phyloP scores from a whole-genome alignment of 2,113 vertebrate genomes.

The Scytalopus superciliaris region DNA sequence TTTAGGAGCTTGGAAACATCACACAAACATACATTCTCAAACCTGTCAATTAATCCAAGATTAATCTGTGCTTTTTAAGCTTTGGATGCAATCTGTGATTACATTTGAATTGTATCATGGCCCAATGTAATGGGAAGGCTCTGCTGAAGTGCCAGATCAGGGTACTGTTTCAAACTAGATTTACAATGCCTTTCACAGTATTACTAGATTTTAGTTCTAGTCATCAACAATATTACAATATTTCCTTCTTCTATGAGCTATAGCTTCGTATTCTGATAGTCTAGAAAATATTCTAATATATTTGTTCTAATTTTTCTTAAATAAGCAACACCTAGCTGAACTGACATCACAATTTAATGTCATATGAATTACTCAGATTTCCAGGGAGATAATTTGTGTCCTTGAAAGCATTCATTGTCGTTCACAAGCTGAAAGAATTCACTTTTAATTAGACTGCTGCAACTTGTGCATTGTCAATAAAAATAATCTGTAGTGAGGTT shows the following conservation, averaged over 20 bases:
- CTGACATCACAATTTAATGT: neutral
- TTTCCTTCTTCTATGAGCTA: neutral
- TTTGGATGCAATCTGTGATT: neutral
- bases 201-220: neutral
- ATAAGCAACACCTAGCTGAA: neutral
- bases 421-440: neutral
- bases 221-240: neutral
- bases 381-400: neutral
- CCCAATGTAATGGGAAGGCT: neutral
- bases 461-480: neutral
- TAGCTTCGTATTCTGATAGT: neutral
- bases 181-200: neutral
- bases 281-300: neutral
- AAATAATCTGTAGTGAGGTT: neutral
- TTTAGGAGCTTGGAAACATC: neutral
- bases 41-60: neutral
- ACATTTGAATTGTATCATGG: fast-evolving
- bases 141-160: neutral
- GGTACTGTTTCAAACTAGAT: neutral
- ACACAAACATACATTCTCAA: neutral
- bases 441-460: neutral
- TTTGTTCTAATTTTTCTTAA: neutral
- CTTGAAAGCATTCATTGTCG: neutral
- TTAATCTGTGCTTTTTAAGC: neutral
- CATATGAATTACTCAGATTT: neutral